phyloP scores from a whole-genome alignment of 2,888 invertebrate genomes.

The Drosophila neotestacea region DNA sequence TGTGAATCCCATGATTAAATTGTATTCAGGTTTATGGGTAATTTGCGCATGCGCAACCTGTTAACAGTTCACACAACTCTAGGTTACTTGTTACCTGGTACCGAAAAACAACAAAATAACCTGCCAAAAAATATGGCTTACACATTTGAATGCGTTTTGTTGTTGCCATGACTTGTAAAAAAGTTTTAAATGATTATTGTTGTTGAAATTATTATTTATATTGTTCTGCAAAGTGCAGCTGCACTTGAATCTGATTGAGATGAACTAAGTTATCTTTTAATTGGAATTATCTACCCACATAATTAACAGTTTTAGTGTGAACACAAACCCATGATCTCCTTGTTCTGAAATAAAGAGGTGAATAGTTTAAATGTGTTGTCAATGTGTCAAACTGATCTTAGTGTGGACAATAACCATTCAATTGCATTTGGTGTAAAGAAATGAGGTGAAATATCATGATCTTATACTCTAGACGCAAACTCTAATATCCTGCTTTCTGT shows the following conservation, averaged over 20 bases:
- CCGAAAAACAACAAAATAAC: constrained; percentile 12
- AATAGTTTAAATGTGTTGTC: not conserved
- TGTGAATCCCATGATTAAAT: constrained; percentile 31
- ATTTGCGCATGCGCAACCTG: constrained; percentile 60
- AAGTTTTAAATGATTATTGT: constrained; percentile 3
- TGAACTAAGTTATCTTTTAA: not conserved
- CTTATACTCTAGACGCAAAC: not conserved
- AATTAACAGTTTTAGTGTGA: not conserved
- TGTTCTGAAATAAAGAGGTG: not conserved
- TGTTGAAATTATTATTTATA: constrained; percentile 1
- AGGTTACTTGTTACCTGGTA: constrained; percentile 9
- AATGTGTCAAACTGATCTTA: not conserved
- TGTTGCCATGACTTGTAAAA: constrained; percentile 38
- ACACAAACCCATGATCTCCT: constrained; percentile 8
- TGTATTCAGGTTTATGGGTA: constrained; percentile 26
- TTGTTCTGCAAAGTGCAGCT: constrained; percentile 1
- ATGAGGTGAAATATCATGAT: not conserved
- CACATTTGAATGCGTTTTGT: constrained; percentile 15
- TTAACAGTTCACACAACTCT: constrained; percentile 52
- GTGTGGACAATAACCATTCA: not conserved
- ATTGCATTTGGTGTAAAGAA: not conserved
- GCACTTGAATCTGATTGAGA: constrained; percentile 8
- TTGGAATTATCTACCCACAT: not conserved
- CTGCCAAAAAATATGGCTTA: constrained; percentile 10
- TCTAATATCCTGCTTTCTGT: not conserved